A percentile compares a stretch with the other conserved stretches of the same genome.
phyloP scores from a whole-genome alignment of 1,140 invertebrate species.

The Augochlora pura region DNA sequence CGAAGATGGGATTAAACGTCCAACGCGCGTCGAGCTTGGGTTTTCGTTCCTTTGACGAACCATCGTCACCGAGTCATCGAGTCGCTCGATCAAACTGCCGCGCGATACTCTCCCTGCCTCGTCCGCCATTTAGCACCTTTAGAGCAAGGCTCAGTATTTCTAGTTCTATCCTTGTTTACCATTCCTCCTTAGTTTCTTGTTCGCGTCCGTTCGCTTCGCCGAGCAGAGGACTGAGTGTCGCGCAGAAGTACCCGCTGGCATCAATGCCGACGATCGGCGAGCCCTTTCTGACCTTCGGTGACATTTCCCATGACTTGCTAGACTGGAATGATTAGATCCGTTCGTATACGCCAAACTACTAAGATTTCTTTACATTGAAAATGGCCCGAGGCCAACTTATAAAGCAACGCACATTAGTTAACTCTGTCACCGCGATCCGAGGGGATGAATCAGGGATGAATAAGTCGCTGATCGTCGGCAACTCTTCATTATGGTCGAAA shows the following conservation, averaged over 20 bases:
- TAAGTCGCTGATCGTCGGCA: not conserved
- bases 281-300: too few relatives aligned
- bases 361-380: too few relatives aligned
- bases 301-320: too few relatives aligned
- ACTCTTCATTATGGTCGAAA: conserved; percentile 1
- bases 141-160: conserved; percentile 14
- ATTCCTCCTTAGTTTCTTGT: not conserved
- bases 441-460: too few relatives aligned
- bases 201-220: conserved; percentile 25
- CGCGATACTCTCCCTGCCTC: conserved; percentile 32
- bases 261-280: conserved; percentile 25
- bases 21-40: conserved; percentile 11
- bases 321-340: too few relatives aligned
- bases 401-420: too few relatives aligned
- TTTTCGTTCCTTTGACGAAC: not conserved
- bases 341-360: too few relatives aligned
- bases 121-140: conserved; percentile 21
- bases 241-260: not conserved
- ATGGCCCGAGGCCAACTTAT: too few relatives aligned
- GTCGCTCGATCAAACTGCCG: conserved; percentile 9
- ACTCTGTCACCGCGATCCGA: too few relatives aligned
- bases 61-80: conserved; percentile 8
- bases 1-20: conserved; percentile 30
- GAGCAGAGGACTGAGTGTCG: conserved; percentile 30
- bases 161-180: not conserved